phyloP scores from a whole-genome alignment of 2,797 vertebrate genomes.

The Melanotaenia pygmaea region DNA sequence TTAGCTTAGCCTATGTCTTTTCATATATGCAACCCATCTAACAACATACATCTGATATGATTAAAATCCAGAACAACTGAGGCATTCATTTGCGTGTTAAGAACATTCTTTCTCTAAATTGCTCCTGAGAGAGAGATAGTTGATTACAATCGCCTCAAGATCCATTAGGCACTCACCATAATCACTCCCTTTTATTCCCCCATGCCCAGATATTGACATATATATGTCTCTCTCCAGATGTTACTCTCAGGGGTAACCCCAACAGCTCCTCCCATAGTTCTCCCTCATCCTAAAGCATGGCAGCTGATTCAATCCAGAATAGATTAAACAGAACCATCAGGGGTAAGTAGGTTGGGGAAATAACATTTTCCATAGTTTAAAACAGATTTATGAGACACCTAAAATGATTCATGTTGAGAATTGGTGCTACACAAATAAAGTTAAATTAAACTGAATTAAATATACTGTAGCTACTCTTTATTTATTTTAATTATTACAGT shows the following conservation, averaged over 20 bases:
- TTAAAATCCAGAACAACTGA: conserved; percentile 38
- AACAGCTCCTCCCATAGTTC: conserved; percentile 42
- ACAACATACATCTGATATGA: conserved; percentile 27
- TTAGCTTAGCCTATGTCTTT: conserved; percentile 5
- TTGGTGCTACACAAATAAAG: too few relatives aligned
- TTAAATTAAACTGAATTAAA: neutral
- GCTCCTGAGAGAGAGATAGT: conserved; percentile 52
- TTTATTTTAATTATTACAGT: neutral
- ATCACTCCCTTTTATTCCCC: conserved; percentile 60
- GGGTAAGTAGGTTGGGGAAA: conserved; percentile 26
- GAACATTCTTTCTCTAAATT: conserved; percentile 52
- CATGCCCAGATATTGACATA: conserved; percentile 57
- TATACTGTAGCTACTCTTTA: neutral
- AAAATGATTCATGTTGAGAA: too few relatives aligned
- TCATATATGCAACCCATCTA: conserved; percentile 7
- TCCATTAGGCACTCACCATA: conserved; percentile 65
- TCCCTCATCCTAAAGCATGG: conserved; percentile 43
- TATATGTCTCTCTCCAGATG: conserved; percentile 44
- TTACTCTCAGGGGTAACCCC: conserved; percentile 56
- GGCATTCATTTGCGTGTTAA: conserved; percentile 45
- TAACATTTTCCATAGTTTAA: conserved; percentile 56
- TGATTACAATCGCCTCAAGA: conserved; percentile 68
- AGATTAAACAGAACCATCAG: conserved; percentile 75
- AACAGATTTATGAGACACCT: neutral
- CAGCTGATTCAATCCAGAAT: conserved; percentile 62